These are phyloP conservation scores for Cosmia pyralina DNA, from an alignment of 2,888 invertebrate species.

Conservation along the genomic window DNA sequence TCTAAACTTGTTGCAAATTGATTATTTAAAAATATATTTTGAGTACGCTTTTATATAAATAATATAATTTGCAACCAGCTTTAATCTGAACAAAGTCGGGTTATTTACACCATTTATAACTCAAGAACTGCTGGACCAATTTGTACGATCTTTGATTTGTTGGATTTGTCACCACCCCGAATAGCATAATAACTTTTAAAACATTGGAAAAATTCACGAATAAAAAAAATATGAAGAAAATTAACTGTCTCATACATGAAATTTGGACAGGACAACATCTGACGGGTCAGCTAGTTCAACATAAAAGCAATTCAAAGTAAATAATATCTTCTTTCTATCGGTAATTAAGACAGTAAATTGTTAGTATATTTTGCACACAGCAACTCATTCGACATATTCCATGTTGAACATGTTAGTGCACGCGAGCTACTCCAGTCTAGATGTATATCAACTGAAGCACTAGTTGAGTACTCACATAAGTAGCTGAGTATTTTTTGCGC, in stretches of 20 bases:
- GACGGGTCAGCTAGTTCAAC: neutral
- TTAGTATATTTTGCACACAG: constrained; percentile 35
- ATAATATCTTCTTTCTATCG: neutral
- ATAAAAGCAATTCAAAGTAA: neutral
- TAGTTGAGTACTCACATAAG: constrained; percentile 42
- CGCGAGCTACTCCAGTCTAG: constrained; percentile 42
- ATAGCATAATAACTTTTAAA: too few relatives aligned
- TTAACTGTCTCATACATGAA: too few relatives aligned
- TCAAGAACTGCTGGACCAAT: too few relatives aligned
- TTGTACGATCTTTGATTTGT: too few relatives aligned
- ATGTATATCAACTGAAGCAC: constrained; percentile 58
- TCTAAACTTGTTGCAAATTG: neutral
- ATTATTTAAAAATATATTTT: too few relatives aligned
- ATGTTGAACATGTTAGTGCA: constrained; percentile 40
- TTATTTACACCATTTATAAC: too few relatives aligned
- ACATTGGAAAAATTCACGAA: too few relatives aligned
- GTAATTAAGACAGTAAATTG: constrained; percentile 43
- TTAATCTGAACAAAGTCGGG: neutral
- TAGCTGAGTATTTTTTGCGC: constrained; percentile 62
- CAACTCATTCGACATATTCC: constrained; percentile 8
- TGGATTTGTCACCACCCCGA: too few relatives aligned
- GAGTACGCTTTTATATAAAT: too few relatives aligned
- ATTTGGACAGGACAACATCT: too few relatives aligned
- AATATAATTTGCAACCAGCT: neutral
- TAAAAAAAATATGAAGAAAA: too few relatives aligned